Evolutionary conservation across 2,797 vertebrate genomes (phyloP), one percentile per base, ranked within the genome.

Genomic region (Chaunax sp.): DNA sequence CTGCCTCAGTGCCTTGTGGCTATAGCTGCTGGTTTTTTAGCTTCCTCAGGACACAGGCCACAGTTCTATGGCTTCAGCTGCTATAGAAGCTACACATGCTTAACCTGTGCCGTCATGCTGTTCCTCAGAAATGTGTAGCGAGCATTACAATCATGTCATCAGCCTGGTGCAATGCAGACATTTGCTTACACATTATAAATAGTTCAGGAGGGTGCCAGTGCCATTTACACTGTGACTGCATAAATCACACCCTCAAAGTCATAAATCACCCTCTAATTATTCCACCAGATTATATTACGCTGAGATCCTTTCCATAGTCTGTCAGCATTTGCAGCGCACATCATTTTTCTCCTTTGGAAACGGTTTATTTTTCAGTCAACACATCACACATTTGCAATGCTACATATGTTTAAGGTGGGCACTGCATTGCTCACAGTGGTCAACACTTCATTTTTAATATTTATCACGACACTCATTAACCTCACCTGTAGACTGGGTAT

Each of bases 191-290:
- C 46, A 35, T 64, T 78, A 77, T 84, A 86, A 89, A 89, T 81
- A 83, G 65, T 79, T 65, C 19, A 43, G 55, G 51, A 78, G 50
- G 55, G 81, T 16, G 56, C 28, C 22, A 16, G 49, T 60, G 47
- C 77, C 47, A 73, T 88, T 86, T 78, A 56, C 75, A 45, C 64
- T 33, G 30, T 41, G 53, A 33, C 64, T 63, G 77, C 73, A 54
- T 65, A 77, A 64, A 80, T 88, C 73, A 81, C 84, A 81, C 77
- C 73, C 73, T 78, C 63, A 70, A 52, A 72, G 72, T 77, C 75
- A 23, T 90, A 88, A 91, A 92, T 91, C 88, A 84, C 49, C 60
- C 54, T 7, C 62, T 86, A 84, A 90, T 90, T 85, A 90, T 78
- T 47, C 47, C 35, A 60, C 43, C 55, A 11, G 77, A 67, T 70